Base-by-base conservation (phyloP, 2,888 invertebrate species). In the Cephus pygmeus region DNA sequence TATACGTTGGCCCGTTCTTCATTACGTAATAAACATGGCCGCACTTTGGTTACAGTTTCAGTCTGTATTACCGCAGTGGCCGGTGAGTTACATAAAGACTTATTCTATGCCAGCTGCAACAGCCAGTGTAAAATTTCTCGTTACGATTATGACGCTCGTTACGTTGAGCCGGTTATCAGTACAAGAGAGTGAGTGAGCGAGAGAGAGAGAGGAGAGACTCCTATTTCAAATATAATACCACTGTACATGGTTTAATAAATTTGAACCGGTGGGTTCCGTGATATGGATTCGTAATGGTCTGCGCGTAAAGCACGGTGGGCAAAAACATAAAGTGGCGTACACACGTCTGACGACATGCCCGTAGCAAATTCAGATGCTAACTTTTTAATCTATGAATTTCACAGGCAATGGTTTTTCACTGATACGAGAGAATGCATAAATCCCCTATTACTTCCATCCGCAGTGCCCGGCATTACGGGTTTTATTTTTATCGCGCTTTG, bases 201-300 rank as follows among this genome's bases (percentile, higher is more conserved):
- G 40, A 0, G 11, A 40, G 15, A 6, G 6, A 23, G 23, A 6
- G 56, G 56, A 23, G 23, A 23, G 9, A 23, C 40, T 56, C 23
- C 56, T 56, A 23, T 56, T 56, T 56, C 9, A 56, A 56, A 56
- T 23, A 56, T 23, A 56, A 56, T 56, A 56, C 56, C 56, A 23
- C 23, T 56, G 9, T 56, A 15, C 23, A 86, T 86, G 89, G 88
- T 88, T 90, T 88, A 88, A 90, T 88, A 88, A 89, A 89, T 86
- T 88, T 83, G 82, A 79, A 84, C 82, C 40, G 81, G 73, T 69
- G 35, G 2, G 15, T 33, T 3, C 30, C 30, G 30, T 68, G 75
- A 83, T 83, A 83, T 78, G 81, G 80, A 80, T 80, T 74, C 74
- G 71, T 69, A 15, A 77, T 73, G 31, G 79, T n/a, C 40, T 69